A percentile compares a stretch with the other conserved stretches of the same genome.
phyloP scores from a whole-genome alignment of 2,888 invertebrate genomes.

The Xestia xanthographa region DNA sequence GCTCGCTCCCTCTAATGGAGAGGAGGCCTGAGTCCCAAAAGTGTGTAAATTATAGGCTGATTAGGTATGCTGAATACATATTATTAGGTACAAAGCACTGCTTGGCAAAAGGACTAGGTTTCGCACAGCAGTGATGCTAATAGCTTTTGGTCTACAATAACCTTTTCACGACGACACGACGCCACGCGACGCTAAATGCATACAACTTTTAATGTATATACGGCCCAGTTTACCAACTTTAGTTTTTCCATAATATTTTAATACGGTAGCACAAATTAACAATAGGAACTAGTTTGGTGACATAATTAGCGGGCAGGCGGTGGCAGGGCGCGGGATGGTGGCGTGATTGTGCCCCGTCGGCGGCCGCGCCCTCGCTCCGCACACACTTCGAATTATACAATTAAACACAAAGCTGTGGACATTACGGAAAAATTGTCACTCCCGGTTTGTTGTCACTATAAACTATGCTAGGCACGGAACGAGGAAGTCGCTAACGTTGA shows the following conservation, averaged over 20 bases:
- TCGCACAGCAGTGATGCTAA: not conserved
- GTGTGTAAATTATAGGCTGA: too few species aligned
- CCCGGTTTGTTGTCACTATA: slow-evolving; percentile 49
- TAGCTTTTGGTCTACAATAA: not conserved
- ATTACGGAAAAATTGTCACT: slow-evolving; percentile 55
- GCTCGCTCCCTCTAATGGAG: too few species aligned
- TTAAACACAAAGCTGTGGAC: slow-evolving; percentile 67
- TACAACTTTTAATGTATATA: not conserved
- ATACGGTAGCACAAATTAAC: slow-evolving; percentile 63
- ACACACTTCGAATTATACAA: slow-evolving; percentile 69
- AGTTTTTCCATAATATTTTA: slow-evolving; percentile 50
- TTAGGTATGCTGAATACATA: not conserved
- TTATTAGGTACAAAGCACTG: not conserved
- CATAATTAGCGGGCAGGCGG: slow-evolving; percentile 77
- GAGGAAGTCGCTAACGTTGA: slow-evolving; percentile 17
- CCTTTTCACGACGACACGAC: not conserved
- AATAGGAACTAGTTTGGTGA: slow-evolving; percentile 68
- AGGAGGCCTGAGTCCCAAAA: too few species aligned
- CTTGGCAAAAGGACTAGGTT: not conserved
- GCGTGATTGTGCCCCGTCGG: slow-evolving; percentile 84
- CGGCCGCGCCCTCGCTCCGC: slow-evolving; percentile 73
- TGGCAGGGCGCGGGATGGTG: slow-evolving; percentile 79
- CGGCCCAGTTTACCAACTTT: not conserved
- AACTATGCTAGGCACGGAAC: slow-evolving; percentile 41
- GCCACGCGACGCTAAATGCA: not conserved